Conservation (phyloP, 2,888 invertebrate genomes). For the Muschampia plurimacula region DNA sequence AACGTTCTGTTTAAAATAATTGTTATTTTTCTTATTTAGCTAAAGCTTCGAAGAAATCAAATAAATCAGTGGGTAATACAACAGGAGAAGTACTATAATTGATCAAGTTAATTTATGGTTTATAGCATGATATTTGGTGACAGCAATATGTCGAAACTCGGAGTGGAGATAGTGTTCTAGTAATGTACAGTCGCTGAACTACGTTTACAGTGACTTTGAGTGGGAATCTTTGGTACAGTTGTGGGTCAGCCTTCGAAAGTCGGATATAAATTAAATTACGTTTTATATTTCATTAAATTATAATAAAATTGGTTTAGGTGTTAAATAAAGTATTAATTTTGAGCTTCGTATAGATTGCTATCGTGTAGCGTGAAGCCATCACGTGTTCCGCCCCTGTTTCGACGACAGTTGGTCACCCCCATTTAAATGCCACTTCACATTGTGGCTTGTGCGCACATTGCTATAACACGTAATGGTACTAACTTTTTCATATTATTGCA, state of each 20-base stretch:
- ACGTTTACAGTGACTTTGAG: too few species aligned
- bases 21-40: neutral
- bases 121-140: too few species aligned
- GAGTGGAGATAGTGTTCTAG: too few species aligned
- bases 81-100: too few species aligned
- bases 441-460: constrained; percentile 82
- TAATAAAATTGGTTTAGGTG: constrained; percentile 56
- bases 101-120: too few species aligned
- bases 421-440: constrained; percentile 82
- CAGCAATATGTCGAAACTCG: neutral
- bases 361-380: constrained; percentile 79
- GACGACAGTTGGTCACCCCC: constrained; percentile 85
- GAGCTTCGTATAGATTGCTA: constrained; percentile 80
- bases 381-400: constrained; percentile 75
- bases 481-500: constrained; percentile 68
- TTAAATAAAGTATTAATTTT: constrained; percentile 80
- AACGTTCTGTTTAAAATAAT: neutral
- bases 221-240: too few species aligned
- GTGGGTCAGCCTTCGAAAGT: neutral
- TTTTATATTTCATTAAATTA: constrained; percentile 41
- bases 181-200: too few species aligned
- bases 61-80: neutral
- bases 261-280: neutral
- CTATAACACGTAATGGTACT: constrained; percentile 66
- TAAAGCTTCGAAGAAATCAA: neutral